Conservation (phyloP, 2,797 vertebrate genomes). For the Sandelia bainsii region DNA sequence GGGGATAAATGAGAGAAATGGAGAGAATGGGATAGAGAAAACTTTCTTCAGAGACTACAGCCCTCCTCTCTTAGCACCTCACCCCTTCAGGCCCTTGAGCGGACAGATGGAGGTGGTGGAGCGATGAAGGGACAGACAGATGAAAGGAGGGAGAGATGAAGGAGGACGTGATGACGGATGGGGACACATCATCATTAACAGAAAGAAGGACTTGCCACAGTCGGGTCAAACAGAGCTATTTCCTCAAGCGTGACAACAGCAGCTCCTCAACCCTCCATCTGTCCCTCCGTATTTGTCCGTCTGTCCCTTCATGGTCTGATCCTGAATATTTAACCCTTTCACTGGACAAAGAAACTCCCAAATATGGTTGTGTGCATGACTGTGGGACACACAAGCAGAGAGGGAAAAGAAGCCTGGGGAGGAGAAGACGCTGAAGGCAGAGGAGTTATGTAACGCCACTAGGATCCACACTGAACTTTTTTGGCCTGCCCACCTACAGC, state of each 20-base stretch:
- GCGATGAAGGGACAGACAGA: slow-evolving; percentile 49
- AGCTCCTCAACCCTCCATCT: slow-evolving; percentile 35
- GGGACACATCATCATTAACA: slow-evolving; percentile 8
- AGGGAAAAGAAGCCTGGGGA: slow-evolving; percentile 33
- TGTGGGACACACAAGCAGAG: slow-evolving; percentile 10
- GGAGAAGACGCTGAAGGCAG: slow-evolving; percentile 29
- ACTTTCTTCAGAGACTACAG: slow-evolving; percentile 67
- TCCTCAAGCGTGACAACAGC: slow-evolving; percentile 29
- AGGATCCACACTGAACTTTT: slow-evolving; percentile 61
- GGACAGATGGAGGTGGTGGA: slow-evolving; percentile 60
- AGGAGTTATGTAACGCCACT: slow-evolving; percentile 45
- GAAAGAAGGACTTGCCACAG: slow-evolving; percentile 55
- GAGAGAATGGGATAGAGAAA: slow-evolving; percentile 59
- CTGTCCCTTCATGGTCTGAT: slow-evolving; percentile 23
- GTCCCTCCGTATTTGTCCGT: slow-evolving; percentile 32
- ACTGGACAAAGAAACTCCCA: slow-evolving; percentile 42
- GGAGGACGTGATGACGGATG: slow-evolving; percentile 58
- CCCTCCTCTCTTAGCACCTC: slow-evolving; percentile 56
- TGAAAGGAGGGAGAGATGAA: slow-evolving; percentile 64
- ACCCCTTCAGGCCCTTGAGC: slow-evolving; percentile 49
- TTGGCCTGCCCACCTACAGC: slow-evolving; percentile 27
- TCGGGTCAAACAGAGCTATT: slow-evolving; percentile 35
- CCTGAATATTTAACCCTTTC: slow-evolving; percentile 35
- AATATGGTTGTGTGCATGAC: slow-evolving; percentile 29
- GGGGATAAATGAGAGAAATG: slow-evolving; percentile 27